These are phyloP conservation scores for Brachypterus glaber DNA, from an alignment of 2,888 invertebrate species.

Conservation along the genomic window DNA sequence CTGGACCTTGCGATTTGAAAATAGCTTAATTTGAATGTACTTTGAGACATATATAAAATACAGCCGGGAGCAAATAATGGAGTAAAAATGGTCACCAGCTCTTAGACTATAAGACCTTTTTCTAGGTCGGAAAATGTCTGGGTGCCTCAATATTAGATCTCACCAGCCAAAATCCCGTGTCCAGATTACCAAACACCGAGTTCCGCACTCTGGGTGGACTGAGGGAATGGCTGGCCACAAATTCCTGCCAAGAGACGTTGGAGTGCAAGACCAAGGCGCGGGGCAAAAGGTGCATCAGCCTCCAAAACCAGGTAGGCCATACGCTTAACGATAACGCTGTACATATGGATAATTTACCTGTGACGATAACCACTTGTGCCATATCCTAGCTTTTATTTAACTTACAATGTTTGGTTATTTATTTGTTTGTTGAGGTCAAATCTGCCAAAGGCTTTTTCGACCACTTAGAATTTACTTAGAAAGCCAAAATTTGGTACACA, in stretches of 20 bases:
- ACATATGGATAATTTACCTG: slow-evolving; percentile 19
- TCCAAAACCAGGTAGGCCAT: slow-evolving; percentile 35
- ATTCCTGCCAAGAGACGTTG: slow-evolving; percentile 20
- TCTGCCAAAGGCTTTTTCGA: too few species aligned
- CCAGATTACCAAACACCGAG: slow-evolving; percentile 71
- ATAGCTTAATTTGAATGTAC: too few species aligned
- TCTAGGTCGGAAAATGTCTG: slow-evolving; percentile 67
- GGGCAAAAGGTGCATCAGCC: slow-evolving; percentile 18
- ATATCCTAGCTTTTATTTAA: too few species aligned
- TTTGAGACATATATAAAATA: too few species aligned
- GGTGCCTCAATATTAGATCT: slow-evolving; percentile 78
- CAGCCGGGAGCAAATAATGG: too few species aligned
- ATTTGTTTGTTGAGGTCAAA: too few species aligned
- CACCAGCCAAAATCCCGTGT: slow-evolving; percentile 70
- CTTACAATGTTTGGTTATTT: too few species aligned
- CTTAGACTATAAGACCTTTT: slow-evolving; percentile 11
- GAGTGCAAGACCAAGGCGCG: slow-evolving; percentile 19
- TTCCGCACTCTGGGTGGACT: slow-evolving; percentile 61
- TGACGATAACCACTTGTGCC: slow-evolving; percentile 23
- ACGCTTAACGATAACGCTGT: slow-evolving; percentile 18
- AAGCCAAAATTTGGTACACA: too few species aligned
- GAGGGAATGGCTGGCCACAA: slow-evolving; percentile 46
- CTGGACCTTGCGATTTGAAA: too few species aligned
- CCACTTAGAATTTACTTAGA: too few species aligned
- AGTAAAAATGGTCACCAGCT: too few species aligned